Evolutionary conservation across 2,113 vertebrate species (phyloP).

Genomic region (Otocyon megalotis): DNA sequence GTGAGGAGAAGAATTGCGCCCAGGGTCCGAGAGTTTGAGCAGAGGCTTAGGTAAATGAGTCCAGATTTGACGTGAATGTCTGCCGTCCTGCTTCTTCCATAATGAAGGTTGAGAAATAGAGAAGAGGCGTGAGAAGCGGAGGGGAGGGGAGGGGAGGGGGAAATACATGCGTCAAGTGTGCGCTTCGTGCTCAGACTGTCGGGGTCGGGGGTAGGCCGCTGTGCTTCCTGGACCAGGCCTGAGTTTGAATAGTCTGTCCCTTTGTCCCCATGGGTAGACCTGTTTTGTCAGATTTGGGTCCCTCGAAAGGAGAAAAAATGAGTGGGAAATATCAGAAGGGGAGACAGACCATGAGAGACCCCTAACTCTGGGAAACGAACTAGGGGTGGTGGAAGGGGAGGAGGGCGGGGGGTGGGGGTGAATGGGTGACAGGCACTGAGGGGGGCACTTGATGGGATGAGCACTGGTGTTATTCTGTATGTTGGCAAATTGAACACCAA

Average conservation of each 20-base stretch:
- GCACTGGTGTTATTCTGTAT: no score
- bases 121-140: background rate
- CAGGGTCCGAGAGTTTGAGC: background rate
- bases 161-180: background rate
- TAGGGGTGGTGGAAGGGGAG: no score
- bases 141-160: background rate
- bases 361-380: no score
- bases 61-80: background rate
- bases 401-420: no score
- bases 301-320: background rate
- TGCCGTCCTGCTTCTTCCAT: background rate
- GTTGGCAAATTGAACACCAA: no score
- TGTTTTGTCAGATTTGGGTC: background rate
- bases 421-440: no score
- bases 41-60: background rate
- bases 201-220: background rate
- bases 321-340: no score
- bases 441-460: no score
- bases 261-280: background rate
- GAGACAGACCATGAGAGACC: no score
- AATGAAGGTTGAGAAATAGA: background rate
- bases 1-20: background rate
- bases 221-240: background rate
- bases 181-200: accelerated
- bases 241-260: background rate